These are phyloP conservation scores for Oxytorus armatus DNA, from an alignment of 2,888 invertebrate species.

Conservation along the genomic window DNA sequence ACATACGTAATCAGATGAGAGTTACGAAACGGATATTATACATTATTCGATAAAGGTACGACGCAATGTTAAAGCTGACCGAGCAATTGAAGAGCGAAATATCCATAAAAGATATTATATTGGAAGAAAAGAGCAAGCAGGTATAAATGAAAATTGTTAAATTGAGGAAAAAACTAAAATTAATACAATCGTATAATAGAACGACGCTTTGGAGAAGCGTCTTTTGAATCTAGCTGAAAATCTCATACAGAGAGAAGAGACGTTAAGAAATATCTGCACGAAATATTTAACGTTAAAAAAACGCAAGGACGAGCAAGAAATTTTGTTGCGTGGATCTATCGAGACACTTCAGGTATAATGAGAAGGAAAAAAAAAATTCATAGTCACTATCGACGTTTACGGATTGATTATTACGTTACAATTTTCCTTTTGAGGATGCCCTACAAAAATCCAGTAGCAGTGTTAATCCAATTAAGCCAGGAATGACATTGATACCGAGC, in stretches of 20 bases:
- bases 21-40: slow-evolving; percentile 32
- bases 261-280: slow-evolving; percentile 69
- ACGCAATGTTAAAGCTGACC: slow-evolving; percentile 73
- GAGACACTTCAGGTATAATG: slow-evolving; percentile 70
- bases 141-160: slow-evolving; percentile 54
- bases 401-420: slow-evolving; percentile 18
- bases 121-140: slow-evolving; percentile 72
- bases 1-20: not conserved
- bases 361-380: not conserved
- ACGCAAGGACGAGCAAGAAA: slow-evolving; percentile 73
- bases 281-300: slow-evolving; percentile 73
- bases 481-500: slow-evolving; percentile 65
- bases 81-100: slow-evolving; percentile 70
- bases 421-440: slow-evolving; percentile 64
- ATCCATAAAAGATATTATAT: slow-evolving; percentile 55
- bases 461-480: slow-evolving; percentile 49
- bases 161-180: slow-evolving; percentile 2
- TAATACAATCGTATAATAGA: slow-evolving; percentile 63
- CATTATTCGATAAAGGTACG: slow-evolving; percentile 72
- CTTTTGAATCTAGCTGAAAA: slow-evolving; percentile 71
- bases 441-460: slow-evolving; percentile 65
- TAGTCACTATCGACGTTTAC: not conserved
- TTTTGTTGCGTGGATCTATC: slow-evolving; percentile 67
- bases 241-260: slow-evolving; percentile 69
- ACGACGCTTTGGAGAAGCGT: slow-evolving; percentile 70